Percentiles rank a stretch among this genome's conserved stretches.
Evolutionary conservation across 1,140 invertebrate genomes (phyloP).

Genomic region (Cherax destructor): DNA sequence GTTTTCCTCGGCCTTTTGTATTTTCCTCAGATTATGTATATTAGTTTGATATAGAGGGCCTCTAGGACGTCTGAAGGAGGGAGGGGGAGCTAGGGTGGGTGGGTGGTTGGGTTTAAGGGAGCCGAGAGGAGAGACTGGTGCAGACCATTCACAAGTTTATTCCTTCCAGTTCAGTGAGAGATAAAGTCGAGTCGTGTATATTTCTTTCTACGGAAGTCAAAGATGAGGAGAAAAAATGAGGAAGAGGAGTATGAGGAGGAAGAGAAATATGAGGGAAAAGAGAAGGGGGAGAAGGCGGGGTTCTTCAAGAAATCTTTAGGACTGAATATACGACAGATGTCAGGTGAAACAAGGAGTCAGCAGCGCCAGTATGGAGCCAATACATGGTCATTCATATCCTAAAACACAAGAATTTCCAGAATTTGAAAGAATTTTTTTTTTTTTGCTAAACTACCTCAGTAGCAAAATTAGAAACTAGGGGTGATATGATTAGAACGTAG

Average conservation of each 20-base stretch:
- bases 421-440: no score
- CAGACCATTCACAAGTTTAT: neutral
- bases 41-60: constrained; percentile 10
- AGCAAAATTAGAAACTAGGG: no score
- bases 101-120: no score
- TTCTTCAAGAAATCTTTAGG: no score
- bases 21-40: constrained; percentile 15
- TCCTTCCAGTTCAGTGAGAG: neutral
- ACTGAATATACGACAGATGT: no score
- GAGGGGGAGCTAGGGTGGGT: neutral
- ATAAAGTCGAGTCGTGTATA: neutral
- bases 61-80: neutral
- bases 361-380: no score
- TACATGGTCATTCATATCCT: no score
- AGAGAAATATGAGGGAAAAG: neutral
- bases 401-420: no score
- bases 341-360: no score
- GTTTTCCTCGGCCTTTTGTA: neutral
- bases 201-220: neutral
- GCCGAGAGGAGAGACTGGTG: neutral
- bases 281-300: no score
- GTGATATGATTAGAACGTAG: no score
- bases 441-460: no score
- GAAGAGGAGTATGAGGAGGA: neutral
- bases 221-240: neutral